phyloP scores from a whole-genome alignment of 2,113 vertebrate species.

The Bos indicus region DNA sequence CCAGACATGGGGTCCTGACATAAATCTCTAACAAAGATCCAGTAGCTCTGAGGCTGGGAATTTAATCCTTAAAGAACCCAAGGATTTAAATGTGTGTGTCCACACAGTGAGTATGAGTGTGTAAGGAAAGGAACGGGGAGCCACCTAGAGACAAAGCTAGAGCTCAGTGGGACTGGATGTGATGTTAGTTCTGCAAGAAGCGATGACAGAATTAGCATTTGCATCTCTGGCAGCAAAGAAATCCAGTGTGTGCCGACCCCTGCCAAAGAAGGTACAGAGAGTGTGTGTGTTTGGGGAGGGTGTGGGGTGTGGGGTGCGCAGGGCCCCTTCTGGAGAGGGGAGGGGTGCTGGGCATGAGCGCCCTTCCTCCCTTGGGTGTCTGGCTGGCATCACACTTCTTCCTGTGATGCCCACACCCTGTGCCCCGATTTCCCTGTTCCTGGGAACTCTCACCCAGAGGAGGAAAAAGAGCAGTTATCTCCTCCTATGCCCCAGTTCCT shows the following conservation, averaged over 20 bases:
- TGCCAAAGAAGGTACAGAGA: neutral
- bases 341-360: neutral
- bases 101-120: too few species aligned
- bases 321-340: neutral
- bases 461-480: neutral
- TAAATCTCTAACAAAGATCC: neutral
- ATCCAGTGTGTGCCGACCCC: neutral
- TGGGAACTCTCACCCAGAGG: neutral
- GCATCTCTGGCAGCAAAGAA: neutral
- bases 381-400: neutral
- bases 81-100: neutral
- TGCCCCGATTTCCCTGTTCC: slow-evolving; percentile 1
- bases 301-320: neutral
- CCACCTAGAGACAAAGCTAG: neutral
- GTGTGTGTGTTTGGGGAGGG: neutral
- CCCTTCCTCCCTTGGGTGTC: neutral
- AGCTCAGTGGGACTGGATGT: neutral
- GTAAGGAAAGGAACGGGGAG: neutral
- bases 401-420: neutral
- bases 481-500: neutral
- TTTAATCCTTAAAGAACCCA: too few species aligned
- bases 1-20: neutral
- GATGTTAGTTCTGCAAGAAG: neutral
- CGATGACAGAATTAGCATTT: neutral
- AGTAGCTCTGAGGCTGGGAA: neutral